Conservation (phyloP, 2,888 invertebrate species). For the Lingula anatina region DNA sequence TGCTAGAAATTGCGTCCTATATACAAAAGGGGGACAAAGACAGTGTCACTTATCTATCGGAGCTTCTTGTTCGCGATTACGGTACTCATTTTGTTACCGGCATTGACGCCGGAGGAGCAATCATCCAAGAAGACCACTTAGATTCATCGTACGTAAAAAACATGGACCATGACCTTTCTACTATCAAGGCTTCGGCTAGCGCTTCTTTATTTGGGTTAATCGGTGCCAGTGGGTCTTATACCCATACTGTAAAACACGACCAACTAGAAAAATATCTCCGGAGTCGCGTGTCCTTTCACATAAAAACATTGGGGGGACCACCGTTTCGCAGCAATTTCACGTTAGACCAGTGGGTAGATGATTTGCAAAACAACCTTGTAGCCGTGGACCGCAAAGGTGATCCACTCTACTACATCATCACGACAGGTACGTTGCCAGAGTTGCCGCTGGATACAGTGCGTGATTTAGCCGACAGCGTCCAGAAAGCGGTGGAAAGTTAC, state of each 20-base stretch:
- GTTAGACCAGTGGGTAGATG: slow-evolving; percentile 17
- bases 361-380: slow-evolving; percentile 25
- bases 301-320: too few species aligned
- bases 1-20: slow-evolving; percentile 25
- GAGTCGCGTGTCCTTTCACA: too few species aligned
- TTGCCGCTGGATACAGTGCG: slow-evolving; percentile 18
- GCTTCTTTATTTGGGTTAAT: slow-evolving; percentile 25
- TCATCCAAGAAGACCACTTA: slow-evolving; percentile 22
- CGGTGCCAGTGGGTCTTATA: too few species aligned
- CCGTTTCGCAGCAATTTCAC: too few species aligned
- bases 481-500: slow-evolving; percentile 24
- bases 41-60: slow-evolving; percentile 28
- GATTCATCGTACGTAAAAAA: slow-evolving; percentile 11
- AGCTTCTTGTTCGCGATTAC: slow-evolving; percentile 34
- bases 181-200: slow-evolving; percentile 22
- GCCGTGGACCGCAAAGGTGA: slow-evolving; percentile 33
- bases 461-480: slow-evolving; percentile 17
- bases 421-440: slow-evolving; percentile 22
- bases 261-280: too few species aligned
- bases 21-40: slow-evolving; percentile 20
- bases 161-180: slow-evolving; percentile 11
- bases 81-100: slow-evolving; percentile 34
- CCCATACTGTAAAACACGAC: too few species aligned
- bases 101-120: slow-evolving; percentile 25
- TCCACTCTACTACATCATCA: slow-evolving; percentile 30